A percentile compares a stretch with the other conserved stretches of the same genome.
Evolutionary conservation across 2,797 vertebrate species (phyloP).

Genomic region (Arremon aurantiirostris): DNA sequence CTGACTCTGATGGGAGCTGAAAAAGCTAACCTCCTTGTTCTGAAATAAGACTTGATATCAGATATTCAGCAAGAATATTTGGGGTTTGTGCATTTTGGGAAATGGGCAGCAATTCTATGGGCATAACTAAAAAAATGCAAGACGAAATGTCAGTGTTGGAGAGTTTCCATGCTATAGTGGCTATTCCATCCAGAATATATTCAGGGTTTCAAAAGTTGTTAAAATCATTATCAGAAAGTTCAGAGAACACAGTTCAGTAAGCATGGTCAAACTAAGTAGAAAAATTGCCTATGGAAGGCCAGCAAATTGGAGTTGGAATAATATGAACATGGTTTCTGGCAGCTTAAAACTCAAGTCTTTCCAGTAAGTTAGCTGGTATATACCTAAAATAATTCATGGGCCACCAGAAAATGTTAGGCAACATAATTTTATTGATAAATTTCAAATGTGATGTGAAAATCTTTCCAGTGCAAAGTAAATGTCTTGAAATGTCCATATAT

Average conservation of each 20-base stretch:
- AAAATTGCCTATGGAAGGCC: not conserved
- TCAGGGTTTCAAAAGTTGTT: not conserved
- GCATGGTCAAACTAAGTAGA: not conserved
- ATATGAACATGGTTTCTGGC: not conserved
- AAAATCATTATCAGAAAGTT: not conserved
- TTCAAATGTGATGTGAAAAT: not conserved
- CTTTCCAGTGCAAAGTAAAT: not conserved
- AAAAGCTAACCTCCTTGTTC: not conserved
- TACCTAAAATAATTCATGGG: not conserved
- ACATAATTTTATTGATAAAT: not conserved
- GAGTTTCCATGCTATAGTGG: rapidly evolving
- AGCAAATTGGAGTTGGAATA: not conserved
- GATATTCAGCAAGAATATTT: not conserved
- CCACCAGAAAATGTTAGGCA: not conserved
- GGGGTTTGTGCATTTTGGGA: not conserved
- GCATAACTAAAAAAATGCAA: not conserved
- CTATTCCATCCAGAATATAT: not conserved
- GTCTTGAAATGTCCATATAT: not conserved
- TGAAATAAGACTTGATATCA: not conserved
- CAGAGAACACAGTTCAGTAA: not conserved
- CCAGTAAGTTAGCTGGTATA: not conserved
- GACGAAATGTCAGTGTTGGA: rapidly evolving
- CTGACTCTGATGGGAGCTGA: not conserved
- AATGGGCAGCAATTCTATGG: not conserved
- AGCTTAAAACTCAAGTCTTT: not conserved